A percentile compares a stretch with the other conserved stretches of the same genome.
Evolutionary conservation across 2,888 invertebrate genomes (phyloP).

Genomic region (Oxytorus armatus): DNA sequence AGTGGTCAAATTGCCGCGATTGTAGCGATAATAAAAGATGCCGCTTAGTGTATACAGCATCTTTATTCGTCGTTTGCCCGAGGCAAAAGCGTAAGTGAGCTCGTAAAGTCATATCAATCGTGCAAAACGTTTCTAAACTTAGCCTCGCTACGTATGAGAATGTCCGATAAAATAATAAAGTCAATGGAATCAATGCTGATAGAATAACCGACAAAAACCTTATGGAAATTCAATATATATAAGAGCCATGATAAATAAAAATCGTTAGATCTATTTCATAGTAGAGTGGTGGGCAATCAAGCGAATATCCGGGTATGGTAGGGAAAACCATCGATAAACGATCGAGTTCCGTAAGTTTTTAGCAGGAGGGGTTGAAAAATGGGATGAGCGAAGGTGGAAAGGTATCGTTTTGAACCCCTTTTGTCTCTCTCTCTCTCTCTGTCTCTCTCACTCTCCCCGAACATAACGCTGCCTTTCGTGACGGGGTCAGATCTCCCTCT

Average conservation of each 20-base stretch:
- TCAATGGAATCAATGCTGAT: neutral
- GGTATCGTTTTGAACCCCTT: slow-evolving; percentile 54
- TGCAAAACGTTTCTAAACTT: neutral
- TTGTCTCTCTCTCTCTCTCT: slow-evolving; percentile 14
- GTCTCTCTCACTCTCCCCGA: slow-evolving; percentile 4
- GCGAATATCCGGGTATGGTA: slow-evolving; percentile 46
- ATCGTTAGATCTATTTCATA: slow-evolving; percentile 7
- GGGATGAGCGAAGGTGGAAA: slow-evolving; percentile 31
- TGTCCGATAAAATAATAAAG: neutral
- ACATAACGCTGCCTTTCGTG: slow-evolving; percentile 62
- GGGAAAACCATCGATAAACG: slow-evolving; percentile 56
- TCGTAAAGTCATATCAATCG: neutral
- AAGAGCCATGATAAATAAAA: slow-evolving; percentile 14
- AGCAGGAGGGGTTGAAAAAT: slow-evolving; percentile 4
- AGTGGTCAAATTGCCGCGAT: no score
- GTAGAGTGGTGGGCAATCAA: slow-evolving; percentile 23
- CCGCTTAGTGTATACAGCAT: no score
- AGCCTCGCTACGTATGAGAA: neutral
- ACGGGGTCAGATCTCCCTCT: slow-evolving; percentile 66
- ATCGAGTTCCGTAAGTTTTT: slow-evolving; percentile 51
- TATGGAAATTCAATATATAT: neutral
- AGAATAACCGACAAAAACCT: slow-evolving; percentile 3
- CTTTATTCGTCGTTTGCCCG: neutral
- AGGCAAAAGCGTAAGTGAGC: no score
- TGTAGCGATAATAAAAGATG: no score